A percentile compares a stretch with the other conserved stretches of the same genome.
Conservation (phyloP, 2,113 vertebrate genomes). For the Albula goreensis region DNA sequence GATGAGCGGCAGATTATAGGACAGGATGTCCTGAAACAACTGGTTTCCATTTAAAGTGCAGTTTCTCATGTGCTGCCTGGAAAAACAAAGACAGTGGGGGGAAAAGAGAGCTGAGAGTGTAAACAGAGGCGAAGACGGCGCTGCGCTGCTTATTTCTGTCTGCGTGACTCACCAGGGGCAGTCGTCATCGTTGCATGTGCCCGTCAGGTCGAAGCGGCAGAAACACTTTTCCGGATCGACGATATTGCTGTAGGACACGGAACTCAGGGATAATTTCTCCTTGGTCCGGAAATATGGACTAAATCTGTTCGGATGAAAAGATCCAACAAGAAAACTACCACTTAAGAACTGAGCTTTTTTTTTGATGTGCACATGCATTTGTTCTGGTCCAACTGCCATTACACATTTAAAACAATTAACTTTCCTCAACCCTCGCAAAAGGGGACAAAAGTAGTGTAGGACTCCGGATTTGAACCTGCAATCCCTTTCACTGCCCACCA, state of each 20-base stretch:
- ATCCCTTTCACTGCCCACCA: no score
- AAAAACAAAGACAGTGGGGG: conserved; percentile 37
- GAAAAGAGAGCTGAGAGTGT: no score
- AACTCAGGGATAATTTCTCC: conserved; percentile 90
- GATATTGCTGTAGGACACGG: conserved; percentile 83
- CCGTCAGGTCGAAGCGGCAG: conserved; percentile 93
- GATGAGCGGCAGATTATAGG: conserved; percentile 88
- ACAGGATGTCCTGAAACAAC: conserved; percentile 92
- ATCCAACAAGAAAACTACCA: not conserved
- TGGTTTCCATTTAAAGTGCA: conserved; percentile 83
- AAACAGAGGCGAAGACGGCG: not conserved
- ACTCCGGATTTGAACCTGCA: not conserved
- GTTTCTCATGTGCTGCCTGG: conserved; percentile 95
- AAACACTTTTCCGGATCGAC: conserved; percentile 86
- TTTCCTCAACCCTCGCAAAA: not conserved
- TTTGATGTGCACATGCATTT: not conserved
- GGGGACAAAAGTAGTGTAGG: not conserved
- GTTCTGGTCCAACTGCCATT: not conserved
- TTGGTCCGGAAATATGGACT: conserved; percentile 97
- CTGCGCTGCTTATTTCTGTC: not conserved
- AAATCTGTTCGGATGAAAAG: conserved; percentile 72
- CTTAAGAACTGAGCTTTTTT: not conserved
- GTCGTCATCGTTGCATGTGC: conserved; percentile 92
- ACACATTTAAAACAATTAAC: not conserved
- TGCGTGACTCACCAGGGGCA: conserved; percentile 83